These are phyloP conservation scores for Diorhabda elongata DNA, from an alignment of 1,140 invertebrate species.

Conservation along the genomic window DNA sequence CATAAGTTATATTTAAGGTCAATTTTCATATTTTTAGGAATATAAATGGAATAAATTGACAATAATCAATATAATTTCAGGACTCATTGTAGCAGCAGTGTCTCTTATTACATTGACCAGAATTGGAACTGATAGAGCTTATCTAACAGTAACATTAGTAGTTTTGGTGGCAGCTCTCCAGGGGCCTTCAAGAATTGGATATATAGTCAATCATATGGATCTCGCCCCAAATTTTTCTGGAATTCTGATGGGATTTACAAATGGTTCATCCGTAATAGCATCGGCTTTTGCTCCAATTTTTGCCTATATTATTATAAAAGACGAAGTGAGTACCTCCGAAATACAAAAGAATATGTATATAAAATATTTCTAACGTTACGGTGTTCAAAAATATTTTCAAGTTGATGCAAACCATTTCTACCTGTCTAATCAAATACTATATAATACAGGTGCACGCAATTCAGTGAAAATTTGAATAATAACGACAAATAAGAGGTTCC, in stretches of 20 bases:
- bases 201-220: conserved; percentile 63
- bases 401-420: too few relatives aligned
- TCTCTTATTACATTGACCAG: conserved; percentile 55
- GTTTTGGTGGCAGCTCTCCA: conserved; percentile 69
- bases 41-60: too few relatives aligned
- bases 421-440: too few relatives aligned
- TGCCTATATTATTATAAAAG: conserved; percentile 59
- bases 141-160: conserved; percentile 58
- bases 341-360: too few relatives aligned
- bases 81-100: conserved; percentile 54
- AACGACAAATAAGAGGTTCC: too few relatives aligned
- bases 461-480: too few relatives aligned
- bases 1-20: too few relatives aligned
- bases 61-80: conserved; percentile 36
- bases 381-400: too few relatives aligned
- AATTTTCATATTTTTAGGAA: too few relatives aligned
- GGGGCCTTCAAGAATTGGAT: conserved; percentile 68
- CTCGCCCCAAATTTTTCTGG: conserved; percentile 68
- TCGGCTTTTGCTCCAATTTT: conserved; percentile 66
- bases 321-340: conserved; percentile 51
- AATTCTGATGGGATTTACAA: conserved; percentile 70
- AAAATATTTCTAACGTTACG: too few relatives aligned
- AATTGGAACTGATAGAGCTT: conserved; percentile 4
- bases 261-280: conserved; percentile 66
- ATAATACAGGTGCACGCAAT: too few relatives aligned